phyloP scores from a whole-genome alignment of 2,888 invertebrate species.

The Drosophila bunnanda region DNA sequence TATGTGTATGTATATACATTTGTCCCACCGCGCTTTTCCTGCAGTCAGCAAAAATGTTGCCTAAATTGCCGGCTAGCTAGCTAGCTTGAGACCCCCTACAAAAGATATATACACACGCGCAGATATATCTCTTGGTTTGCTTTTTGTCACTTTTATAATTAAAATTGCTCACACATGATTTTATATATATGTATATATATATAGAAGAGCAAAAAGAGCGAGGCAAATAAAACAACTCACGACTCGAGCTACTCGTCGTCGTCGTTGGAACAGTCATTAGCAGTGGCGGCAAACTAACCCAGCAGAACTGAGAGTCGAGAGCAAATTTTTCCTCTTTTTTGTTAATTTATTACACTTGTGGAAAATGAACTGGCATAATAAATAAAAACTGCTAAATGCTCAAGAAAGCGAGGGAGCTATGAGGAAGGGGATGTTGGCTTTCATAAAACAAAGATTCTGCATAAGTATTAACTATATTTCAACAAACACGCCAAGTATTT shows the following conservation, averaged over 20 bases:
- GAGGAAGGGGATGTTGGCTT: not conserved
- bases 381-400: constrained; percentile 52
- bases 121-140: constrained; percentile 25
- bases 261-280: constrained; percentile 38
- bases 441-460: not conserved
- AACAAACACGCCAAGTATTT: too few relatives aligned
- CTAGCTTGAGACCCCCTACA: constrained; percentile 30
- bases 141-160: constrained; percentile 73
- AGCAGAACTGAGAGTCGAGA: constrained; percentile 30
- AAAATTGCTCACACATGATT: constrained; percentile 60
- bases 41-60: constrained; percentile 41
- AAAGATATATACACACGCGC: constrained; percentile 31
- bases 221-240: constrained; percentile 39
- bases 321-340: constrained; percentile 17
- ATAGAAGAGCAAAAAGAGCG: constrained; percentile 28
- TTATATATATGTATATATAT: constrained; percentile 31
- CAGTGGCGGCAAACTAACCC: constrained; percentile 30
- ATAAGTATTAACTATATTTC: not conserved
- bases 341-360: constrained; percentile 31
- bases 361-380: constrained; percentile 29
- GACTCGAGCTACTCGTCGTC: constrained; percentile 44
- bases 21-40: constrained; percentile 12
- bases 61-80: constrained; percentile 49
- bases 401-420: constrained; percentile 22
- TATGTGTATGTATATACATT: not conserved